Conservation (phyloP, 2,113 vertebrate genomes). For the Anolis sagrei region DNA sequence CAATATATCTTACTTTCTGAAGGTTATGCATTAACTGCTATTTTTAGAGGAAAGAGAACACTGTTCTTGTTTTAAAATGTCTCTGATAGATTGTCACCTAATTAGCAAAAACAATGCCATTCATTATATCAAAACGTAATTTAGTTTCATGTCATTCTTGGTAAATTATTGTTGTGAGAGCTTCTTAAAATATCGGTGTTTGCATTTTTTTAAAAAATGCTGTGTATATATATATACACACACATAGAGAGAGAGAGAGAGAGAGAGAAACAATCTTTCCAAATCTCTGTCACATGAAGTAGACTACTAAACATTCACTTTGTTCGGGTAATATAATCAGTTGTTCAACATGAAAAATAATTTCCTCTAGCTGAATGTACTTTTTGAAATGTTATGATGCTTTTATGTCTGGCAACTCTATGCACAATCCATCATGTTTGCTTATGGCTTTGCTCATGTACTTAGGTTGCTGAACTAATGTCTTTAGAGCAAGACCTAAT, state of each 20-base stretch:
- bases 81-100: not conserved
- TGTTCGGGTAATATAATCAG: not conserved
- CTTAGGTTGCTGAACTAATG: not conserved
- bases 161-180: not conserved
- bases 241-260: too few species aligned
- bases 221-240: not conserved
- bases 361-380: not conserved
- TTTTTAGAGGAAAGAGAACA: not conserved
- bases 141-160: conserved; percentile 1
- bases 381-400: not conserved
- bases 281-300: not conserved
- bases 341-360: conserved; percentile 1
- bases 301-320: not conserved
- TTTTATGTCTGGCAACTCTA: not conserved
- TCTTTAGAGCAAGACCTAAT: not conserved
- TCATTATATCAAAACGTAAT: conserved; percentile 7
- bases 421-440: not conserved
- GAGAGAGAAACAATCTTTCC: not conserved
- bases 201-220: not conserved
- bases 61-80: not conserved
- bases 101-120: not conserved
- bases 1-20: not conserved
- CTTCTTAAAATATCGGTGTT: not conserved
- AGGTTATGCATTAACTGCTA: not conserved
- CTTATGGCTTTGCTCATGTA: not conserved